These are phyloP conservation scores for Galendromus occidentalis DNA, from an alignment of 1,140 invertebrate species.

Conservation along the genomic window DNA sequence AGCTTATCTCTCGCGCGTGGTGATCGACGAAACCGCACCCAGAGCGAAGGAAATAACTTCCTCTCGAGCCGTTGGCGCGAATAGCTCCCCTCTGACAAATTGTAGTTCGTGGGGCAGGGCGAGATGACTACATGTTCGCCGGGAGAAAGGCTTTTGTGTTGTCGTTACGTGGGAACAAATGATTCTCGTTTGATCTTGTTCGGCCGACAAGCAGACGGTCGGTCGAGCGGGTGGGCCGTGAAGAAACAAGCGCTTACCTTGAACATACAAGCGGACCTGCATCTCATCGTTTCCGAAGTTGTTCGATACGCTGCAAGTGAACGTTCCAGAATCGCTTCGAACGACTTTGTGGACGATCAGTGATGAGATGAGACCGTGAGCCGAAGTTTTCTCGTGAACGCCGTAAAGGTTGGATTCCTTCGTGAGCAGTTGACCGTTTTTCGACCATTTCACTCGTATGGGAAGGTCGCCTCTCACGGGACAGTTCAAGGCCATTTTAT, in stretches of 20 bases:
- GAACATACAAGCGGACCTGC: constrained; percentile 23
- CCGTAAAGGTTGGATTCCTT: constrained; percentile 12
- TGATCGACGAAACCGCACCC: too few relatives aligned
- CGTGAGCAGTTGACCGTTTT: constrained; percentile 16
- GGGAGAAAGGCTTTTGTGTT: too few relatives aligned
- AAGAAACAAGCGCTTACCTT: constrained; percentile 22
- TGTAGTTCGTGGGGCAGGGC: too few relatives aligned
- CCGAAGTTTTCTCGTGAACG: constrained; percentile 12
- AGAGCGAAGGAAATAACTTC: too few relatives aligned
- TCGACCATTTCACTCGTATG: constrained; percentile 21
- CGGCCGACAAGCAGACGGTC: too few relatives aligned
- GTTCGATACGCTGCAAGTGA: constrained; percentile 26
- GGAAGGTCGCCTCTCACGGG: constrained; percentile 23
- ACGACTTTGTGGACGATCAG: constrained; percentile 9
- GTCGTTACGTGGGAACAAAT: too few relatives aligned
- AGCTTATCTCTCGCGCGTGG: too few relatives aligned
- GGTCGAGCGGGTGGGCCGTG: too few relatives aligned
- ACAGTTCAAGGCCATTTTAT: constrained; percentile 7
- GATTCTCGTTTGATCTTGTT: too few relatives aligned
- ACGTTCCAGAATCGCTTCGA: constrained; percentile 16
- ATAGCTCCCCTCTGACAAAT: too few relatives aligned
- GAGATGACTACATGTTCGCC: too few relatives aligned
- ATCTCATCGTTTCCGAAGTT: constrained; percentile 25
- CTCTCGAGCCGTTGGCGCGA: too few relatives aligned
- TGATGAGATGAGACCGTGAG: not conserved